Evolutionary conservation across 2,888 invertebrate genomes (phyloP).

Genomic region (Fragum sueziense): DNA sequence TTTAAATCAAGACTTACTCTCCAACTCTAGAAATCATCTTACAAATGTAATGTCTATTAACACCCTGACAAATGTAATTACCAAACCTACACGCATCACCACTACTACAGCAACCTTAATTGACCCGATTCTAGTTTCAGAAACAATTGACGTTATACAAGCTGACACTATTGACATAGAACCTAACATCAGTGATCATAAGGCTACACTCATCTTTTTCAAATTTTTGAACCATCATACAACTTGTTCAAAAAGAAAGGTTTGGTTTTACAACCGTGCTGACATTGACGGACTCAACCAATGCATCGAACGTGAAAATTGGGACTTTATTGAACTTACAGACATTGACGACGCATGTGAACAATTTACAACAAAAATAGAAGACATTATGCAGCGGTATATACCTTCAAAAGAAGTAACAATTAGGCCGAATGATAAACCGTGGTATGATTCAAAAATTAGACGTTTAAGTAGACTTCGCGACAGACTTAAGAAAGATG

Average conservation of each 20-base stretch:
- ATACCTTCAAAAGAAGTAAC: constrained; percentile 22
- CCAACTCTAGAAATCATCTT: background rate
- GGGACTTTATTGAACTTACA: background rate
- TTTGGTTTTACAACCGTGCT: constrained; percentile 18
- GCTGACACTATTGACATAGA: background rate
- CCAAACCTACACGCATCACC: background rate
- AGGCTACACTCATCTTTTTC: background rate
- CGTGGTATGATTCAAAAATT: constrained; percentile 30
- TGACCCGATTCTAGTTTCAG: constrained; percentile 12
- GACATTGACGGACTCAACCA: constrained; percentile 2
- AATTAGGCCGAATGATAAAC: constrained; percentile 23
- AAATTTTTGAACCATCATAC: background rate
- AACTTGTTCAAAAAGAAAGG: background rate
- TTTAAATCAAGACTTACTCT: background rate
- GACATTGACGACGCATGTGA: background rate
- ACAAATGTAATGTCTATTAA: background rate
- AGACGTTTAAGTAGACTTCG: constrained; percentile 6
- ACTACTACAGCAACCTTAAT: background rate
- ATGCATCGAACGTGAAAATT: background rate
- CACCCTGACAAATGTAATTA: constrained; percentile 4
- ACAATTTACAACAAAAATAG: background rate
- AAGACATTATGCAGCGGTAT: constrained; percentile 1
- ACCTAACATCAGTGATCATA: constrained; percentile 17
- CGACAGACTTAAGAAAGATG: constrained; percentile 21
- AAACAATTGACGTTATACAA: background rate